Base-by-base conservation (phyloP, 2,797 vertebrate genomes). In the Neosilurus hyrtlii region DNA sequence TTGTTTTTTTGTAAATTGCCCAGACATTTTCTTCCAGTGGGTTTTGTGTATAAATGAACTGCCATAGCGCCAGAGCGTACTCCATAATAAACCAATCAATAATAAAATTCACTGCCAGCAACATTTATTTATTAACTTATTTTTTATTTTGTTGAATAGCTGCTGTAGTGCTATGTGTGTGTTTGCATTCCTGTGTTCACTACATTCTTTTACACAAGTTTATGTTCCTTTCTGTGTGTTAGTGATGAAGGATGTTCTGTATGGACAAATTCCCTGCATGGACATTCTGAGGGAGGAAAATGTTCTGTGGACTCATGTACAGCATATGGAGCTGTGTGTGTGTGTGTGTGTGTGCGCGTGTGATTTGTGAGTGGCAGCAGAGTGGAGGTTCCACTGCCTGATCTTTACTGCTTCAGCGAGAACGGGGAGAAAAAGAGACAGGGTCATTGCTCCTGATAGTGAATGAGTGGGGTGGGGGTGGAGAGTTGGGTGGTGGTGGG, bases 281-380 rank as follows among this genome's bases (percentile, higher is more conserved):
- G 18, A 37, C 66, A 43, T 43, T 68, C 9, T 20, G 9, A 2
- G 10, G 26, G 10, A n/a, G 20, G 37, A 18, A 22, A 70, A n/a
- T n/a, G n/a, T n/a, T n/a, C n/a, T n/a, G 67, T 49, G 5, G 35
- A n/a, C 9, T 5, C 37, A 49, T 49, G n/a, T 68, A 11, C 67
- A 70, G 37, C 67, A 70, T 49, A 49, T 70, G 67, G 1, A 43
- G 67, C 10, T 24, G 43, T 81, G 16, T 67, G 37, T 80, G 51
- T 67, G 78, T 59, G 70, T 80, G 59, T 78, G 57, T n/a, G 51
- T 1, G 35, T 6, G 43, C 22, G 18, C 12, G 8, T 73, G 93
- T 93, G 93, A 90, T 91, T 93, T 92, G 86, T 93, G 91, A 92
- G 90, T 92, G 81, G 87, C 92, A 67, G 90, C 82, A 86, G 89